These are phyloP conservation scores for Cydia pomonella DNA, from an alignment of 1,140 invertebrate species.

Conservation along the genomic window DNA sequence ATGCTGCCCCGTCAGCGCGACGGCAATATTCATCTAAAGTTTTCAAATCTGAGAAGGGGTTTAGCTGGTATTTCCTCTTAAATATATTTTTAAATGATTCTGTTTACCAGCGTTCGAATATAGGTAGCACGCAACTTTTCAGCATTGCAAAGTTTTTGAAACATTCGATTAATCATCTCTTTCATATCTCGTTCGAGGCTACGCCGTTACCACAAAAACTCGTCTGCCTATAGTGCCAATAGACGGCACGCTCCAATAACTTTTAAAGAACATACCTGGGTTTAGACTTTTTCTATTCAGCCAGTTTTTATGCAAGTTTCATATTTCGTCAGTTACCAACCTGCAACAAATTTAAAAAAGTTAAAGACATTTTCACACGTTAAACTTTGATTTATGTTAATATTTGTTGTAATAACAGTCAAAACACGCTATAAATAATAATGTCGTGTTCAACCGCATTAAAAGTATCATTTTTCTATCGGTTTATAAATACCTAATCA, in stretches of 20 bases:
- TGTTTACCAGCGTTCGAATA: no score
- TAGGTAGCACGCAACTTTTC: no score
- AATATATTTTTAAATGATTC: no score
- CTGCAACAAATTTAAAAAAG: slow-evolving; percentile 29
- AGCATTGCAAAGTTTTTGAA: not conserved
- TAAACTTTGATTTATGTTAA: slow-evolving; percentile 9
- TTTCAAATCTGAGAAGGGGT: no score
- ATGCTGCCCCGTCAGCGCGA: no score
- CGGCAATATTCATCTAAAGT: no score
- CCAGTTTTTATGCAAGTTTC: slow-evolving; percentile 22
- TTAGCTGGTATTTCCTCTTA: no score
- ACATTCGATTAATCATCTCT: not conserved
- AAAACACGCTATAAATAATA: slow-evolving; percentile 22
- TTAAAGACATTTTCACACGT: slow-evolving; percentile 22
- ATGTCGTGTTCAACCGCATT: slow-evolving; percentile 11
- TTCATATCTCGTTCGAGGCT: not conserved
- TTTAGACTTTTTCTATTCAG: slow-evolving; percentile 23
- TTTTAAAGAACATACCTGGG: slow-evolving; percentile 24
- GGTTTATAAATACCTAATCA: slow-evolving; percentile 31
- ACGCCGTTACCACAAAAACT: slow-evolving; percentile 1
- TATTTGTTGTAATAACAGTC: slow-evolving; percentile 18
- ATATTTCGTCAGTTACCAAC: slow-evolving; percentile 20
- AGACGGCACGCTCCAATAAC: slow-evolving; percentile 25
- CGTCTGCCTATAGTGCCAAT: slow-evolving; percentile 5
- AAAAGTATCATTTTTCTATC: slow-evolving; percentile 32